Percentiles rank a stretch among this genome's conserved stretches.
Evolutionary conservation across 2,113 vertebrate species (phyloP).

Genomic region (Enhydra lutris): DNA sequence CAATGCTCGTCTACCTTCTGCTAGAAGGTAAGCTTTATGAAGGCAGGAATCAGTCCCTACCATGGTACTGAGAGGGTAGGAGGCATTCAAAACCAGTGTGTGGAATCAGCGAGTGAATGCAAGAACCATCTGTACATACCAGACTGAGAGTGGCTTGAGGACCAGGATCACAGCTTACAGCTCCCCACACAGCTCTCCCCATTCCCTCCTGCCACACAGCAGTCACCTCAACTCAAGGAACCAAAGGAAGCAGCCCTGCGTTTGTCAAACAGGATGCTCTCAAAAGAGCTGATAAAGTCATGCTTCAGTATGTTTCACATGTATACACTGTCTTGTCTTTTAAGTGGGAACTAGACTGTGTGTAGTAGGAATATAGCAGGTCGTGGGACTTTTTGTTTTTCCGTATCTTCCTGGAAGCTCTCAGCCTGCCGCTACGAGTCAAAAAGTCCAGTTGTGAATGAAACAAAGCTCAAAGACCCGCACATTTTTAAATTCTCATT

Average conservation of each 20-base stretch:
- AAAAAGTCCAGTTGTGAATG: background rate
- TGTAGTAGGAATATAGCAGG: background rate
- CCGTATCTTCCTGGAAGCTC: background rate
- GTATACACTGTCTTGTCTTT: background rate
- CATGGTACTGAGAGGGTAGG: background rate
- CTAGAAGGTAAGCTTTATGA: background rate
- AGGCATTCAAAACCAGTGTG: background rate
- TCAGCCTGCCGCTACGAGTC: background rate
- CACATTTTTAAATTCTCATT: background rate
- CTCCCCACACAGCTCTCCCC: rapidly evolving
- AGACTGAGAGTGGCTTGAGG: background rate
- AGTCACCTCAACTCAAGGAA: background rate
- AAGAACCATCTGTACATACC: background rate
- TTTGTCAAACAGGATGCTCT: background rate
- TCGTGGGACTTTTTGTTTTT: background rate
- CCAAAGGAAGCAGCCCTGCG: background rate
- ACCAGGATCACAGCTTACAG: background rate
- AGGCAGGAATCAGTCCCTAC: background rate
- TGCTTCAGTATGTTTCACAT: background rate
- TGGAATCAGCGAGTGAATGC: background rate
- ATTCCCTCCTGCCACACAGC: background rate
- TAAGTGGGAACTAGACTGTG: background rate
- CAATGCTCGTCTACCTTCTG: rapidly evolving
- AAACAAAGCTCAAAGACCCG: background rate
- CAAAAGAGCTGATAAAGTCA: background rate